phyloP scores from a whole-genome alignment of 1,140 invertebrate genomes.

The Eurosta solidaginis region DNA sequence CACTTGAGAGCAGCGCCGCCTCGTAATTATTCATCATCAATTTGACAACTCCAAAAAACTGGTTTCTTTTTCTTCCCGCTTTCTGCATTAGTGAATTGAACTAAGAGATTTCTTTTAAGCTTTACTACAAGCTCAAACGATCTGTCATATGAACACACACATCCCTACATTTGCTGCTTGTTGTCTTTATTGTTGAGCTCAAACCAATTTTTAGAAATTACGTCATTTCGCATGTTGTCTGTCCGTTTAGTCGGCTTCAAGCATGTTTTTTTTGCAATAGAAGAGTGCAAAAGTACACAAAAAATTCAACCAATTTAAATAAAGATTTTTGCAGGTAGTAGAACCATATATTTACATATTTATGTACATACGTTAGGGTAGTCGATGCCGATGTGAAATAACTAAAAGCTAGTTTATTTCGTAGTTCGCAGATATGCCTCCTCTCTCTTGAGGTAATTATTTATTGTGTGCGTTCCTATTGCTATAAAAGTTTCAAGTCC shows the following conservation, averaged over 20 bases:
- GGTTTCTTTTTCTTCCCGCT: not conserved
- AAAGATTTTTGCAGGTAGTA: not conserved
- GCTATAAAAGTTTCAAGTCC: too few species aligned
- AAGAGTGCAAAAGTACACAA: not conserved
- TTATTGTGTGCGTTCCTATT: not conserved
- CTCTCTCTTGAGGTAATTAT: too few species aligned
- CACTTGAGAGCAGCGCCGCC: not conserved
- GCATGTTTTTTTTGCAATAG: not conserved
- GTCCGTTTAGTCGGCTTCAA: not conserved
- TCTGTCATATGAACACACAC: not conserved
- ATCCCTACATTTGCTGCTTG: not conserved
- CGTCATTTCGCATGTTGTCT: constrained; percentile 4
- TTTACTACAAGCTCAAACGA: not conserved
- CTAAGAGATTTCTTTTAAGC: not conserved
- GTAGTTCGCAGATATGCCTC: too few species aligned
- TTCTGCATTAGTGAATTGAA: not conserved
- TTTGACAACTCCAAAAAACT: not conserved
- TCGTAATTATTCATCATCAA: not conserved
- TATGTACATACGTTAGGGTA: not conserved
- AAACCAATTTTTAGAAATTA: constrained; percentile 28
- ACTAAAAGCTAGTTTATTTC: too few species aligned
- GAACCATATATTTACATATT: not conserved
- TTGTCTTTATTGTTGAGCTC: not conserved
- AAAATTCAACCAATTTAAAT: not conserved
- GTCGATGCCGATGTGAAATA: too few species aligned